Evolutionary conservation across 2,888 invertebrate genomes (phyloP), one percentile per base, ranked within the genome.

Genomic region (Noctua janthe): DNA sequence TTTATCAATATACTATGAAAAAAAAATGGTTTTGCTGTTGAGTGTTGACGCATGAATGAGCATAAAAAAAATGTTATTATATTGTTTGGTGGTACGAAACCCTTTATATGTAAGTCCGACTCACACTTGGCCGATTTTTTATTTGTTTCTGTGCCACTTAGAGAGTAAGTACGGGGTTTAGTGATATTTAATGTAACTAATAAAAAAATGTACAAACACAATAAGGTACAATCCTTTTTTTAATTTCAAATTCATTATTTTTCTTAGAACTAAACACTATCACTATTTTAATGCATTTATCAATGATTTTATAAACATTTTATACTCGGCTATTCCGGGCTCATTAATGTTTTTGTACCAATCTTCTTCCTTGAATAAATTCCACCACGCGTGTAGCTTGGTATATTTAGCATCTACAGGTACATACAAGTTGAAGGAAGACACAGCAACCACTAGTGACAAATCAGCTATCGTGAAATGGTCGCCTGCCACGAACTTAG

Each of bases 301-400:
- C 15, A 80, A 17, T 3, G 56, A 39, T 49, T 66, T 80, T 20
- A 80, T 66, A n/a, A 81, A 80, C 49, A 1, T 6, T 10, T 29
- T 29, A 13, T 73, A 80, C 13, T 72, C 20, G 2, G 54, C 64
- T n/a, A 81, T 13, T 47, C 81, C 81, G 20, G 56, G 81, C 81
- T 49, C 20, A 56, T 81, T 80, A 1, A 81, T 73, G 5, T 73
- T 73, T 23, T 66, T 80, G 29, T 80, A 80, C 81, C 80, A 80
- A 56, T 80, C 47, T 66, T 80, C 81, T 0, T 73, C 2, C 66
- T 81, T 73, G 29, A 80, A 29, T 56, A 56, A 39, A 4, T 81
- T 73, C 80, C 73, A 80, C 81, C 80, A 80, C 1, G 35, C 54
- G 13, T 81, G 56, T 49, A 73, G 13, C 47, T 56, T 81, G 54